A percentile compares a stretch with the other conserved stretches of the same genome.
Conservation (phyloP, 1,140 invertebrate species). For the Goniozus legneri region DNA sequence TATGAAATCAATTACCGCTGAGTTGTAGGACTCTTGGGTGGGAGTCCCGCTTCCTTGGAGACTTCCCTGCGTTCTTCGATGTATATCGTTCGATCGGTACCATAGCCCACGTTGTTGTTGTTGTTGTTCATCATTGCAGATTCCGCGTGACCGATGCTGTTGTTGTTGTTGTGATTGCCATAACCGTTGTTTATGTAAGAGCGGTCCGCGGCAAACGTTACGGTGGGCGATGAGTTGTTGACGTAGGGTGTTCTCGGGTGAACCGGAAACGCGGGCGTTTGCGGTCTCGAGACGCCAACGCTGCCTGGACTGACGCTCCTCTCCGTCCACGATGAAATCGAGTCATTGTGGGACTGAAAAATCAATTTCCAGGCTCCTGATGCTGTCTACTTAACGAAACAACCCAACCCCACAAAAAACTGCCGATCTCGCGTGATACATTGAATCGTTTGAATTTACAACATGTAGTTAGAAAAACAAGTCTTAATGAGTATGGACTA, state of each 20-base stretch:
- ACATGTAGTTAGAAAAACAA: no score
- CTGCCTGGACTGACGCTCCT: constrained; percentile 58
- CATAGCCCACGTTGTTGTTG: constrained; percentile 37
- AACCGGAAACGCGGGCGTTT: constrained; percentile 87
- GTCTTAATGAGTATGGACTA: no score
- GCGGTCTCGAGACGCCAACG: constrained; percentile 61
- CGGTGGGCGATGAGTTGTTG: constrained; percentile 61
- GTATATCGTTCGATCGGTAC: constrained; percentile 40
- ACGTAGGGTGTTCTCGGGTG: constrained; percentile 82
- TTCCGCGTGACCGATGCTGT: constrained; percentile 27
- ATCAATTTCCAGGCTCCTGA: no score
- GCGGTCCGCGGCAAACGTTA: constrained; percentile 53
- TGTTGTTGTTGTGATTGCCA: constrained; percentile 34
- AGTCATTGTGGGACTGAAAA: constrained; percentile 62
- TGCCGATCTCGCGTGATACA: no score
- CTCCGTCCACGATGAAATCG: constrained; percentile 59
- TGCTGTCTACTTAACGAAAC: no score
- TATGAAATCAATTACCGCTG: constrained; percentile 58
- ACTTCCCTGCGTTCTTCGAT: constrained; percentile 51
- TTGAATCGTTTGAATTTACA: no score
- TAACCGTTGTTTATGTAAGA: constrained; percentile 38
- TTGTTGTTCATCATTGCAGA: constrained; percentile 27
- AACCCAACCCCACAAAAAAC: no score
- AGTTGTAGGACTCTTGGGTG: constrained; percentile 70
- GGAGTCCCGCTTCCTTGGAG: constrained; percentile 60